A percentile compares a stretch with the other conserved stretches of the same genome.
These are phyloP conservation scores for Stenodema calcarata DNA, from an alignment of 2,888 invertebrate genomes.

Conservation along the genomic window DNA sequence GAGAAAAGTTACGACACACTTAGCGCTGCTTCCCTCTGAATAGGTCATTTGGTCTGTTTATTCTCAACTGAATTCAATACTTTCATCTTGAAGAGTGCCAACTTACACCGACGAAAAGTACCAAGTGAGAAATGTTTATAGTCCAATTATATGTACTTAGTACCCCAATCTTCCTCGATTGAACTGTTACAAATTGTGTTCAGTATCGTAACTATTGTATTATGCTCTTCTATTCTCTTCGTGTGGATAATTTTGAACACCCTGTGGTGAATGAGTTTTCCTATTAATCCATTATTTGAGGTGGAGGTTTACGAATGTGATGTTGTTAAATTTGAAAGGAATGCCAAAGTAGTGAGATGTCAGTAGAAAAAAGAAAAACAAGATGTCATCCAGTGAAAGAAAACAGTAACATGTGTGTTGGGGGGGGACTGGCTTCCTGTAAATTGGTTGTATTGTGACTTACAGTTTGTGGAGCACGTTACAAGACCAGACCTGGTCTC, in stretches of 20 bases:
- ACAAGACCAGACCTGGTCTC: slow-evolving; percentile 95
- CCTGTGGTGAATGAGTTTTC: neutral
- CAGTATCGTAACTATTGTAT: no score
- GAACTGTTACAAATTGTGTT: neutral
- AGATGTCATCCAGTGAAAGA: neutral
- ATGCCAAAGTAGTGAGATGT: slow-evolving; percentile 28
- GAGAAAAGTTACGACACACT: no score
- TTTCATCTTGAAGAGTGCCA: no score
- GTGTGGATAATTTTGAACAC: neutral
- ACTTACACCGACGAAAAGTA: no score
- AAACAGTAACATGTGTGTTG: neutral
- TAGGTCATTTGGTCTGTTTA: no score
- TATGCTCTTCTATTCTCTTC: no score
- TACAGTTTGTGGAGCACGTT: slow-evolving; percentile 91
- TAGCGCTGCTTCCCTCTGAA: no score
- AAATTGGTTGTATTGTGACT: slow-evolving; percentile 51
- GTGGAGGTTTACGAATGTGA: slow-evolving; percentile 11
- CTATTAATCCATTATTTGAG: neutral
- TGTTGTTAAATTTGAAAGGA: slow-evolving; percentile 13
- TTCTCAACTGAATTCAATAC: no score
- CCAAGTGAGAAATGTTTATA: no score
- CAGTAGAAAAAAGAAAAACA: neutral
- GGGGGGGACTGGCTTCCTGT: slow-evolving; percentile 50
- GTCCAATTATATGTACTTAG: no score
- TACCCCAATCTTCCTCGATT: no score